A percentile compares a stretch with the other conserved stretches of the same genome.
Conservation (phyloP, 1,140 invertebrate species). For the Trachelipus rathkii region DNA sequence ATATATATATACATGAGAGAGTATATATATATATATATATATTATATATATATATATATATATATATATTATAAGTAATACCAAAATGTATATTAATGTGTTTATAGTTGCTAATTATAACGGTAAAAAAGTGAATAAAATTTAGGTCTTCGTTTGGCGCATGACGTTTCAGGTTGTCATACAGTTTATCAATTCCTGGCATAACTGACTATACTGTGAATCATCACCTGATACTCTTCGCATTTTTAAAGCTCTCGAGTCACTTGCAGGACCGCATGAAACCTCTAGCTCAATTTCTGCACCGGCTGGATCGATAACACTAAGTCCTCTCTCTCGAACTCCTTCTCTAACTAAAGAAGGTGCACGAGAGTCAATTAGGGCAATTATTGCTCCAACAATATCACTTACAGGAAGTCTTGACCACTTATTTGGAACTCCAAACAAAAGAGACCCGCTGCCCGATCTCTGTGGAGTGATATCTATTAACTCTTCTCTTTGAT, state of each 20-base stretch:
- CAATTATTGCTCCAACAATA: constrained; percentile 75
- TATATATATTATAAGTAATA: no score
- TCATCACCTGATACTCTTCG: constrained; percentile 86
- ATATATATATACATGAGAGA: no score
- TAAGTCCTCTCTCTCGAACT: constrained; percentile 51
- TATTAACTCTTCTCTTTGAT: constrained; percentile 25
- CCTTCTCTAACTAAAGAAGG: constrained; percentile 55
- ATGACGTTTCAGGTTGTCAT: constrained; percentile 52
- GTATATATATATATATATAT: no score
- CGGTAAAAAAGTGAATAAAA: no score
- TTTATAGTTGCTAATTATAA: no score
- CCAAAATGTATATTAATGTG: no score
- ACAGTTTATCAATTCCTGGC: constrained; percentile 82
- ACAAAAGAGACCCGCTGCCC: constrained; percentile 57
- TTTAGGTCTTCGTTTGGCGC: no score
- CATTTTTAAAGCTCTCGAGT: constrained; percentile 77
- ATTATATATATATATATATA: no score
- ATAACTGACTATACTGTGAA: constrained; percentile 81
- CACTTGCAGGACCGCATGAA: constrained; percentile 56
- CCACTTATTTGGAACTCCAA: constrained; percentile 72
- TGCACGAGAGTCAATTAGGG: constrained; percentile 71
- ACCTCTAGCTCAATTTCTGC: constrained; percentile 83
- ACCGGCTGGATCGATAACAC: constrained; percentile 73
- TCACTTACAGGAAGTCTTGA: constrained; percentile 70
- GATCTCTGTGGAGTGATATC: constrained; percentile 51